Base-by-base conservation (phyloP, 92 coral and sea anemone genomes). In the Epizoanthus stellaris region DNA sequence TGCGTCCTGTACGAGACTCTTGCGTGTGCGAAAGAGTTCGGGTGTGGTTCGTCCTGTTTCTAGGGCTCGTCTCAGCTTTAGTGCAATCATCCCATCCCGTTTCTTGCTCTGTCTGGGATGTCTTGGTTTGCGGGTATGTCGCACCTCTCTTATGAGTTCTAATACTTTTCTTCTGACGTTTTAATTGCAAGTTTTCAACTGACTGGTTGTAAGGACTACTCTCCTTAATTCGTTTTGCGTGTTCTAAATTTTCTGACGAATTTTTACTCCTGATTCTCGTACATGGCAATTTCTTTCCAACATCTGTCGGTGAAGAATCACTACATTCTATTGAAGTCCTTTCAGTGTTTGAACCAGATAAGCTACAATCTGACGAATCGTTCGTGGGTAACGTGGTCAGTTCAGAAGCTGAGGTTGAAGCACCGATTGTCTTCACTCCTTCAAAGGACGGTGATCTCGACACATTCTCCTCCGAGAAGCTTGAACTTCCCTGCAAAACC, bases 161-260 rank as follows among this genome's bases (percentile, higher is more conserved):
- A 0, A 68, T 70, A 6, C 21, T 20, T 14, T 65, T 81, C n/a
- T 84, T 85, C 12, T 87, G 73, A 15, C 65, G 87, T 34, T 87
- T 87, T 16, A 82, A 2, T 47, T 82, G 91, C 75, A 90, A 81
- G 20, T 90, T 94, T 76, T 90, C 98, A 3, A 80, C 82, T 12
- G 98, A 88, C 54, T 92, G 95, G 63, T 90, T 92, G 19, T 89
- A 92, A 2, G 98, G 93, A 68, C 95, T 92, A 17, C 38, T 52
- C 13, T 85, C 89, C 45, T 82, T 83, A 16, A 87, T 36, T 60
- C 80, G 73, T 20, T 80, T 40, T n/a, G 43, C 19, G 45, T 63
- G 57, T 45, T 79, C 70, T 63, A 19, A 60, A 76, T 74, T 80
- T 16, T 84, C 88, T 17, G 39, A 13, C 6, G 80, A 59, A 23